Percentiles rank a stretch among this genome's conserved stretches.
Conservation (phyloP, 2,888 invertebrate species). For the Heteropelma amictum region DNA sequence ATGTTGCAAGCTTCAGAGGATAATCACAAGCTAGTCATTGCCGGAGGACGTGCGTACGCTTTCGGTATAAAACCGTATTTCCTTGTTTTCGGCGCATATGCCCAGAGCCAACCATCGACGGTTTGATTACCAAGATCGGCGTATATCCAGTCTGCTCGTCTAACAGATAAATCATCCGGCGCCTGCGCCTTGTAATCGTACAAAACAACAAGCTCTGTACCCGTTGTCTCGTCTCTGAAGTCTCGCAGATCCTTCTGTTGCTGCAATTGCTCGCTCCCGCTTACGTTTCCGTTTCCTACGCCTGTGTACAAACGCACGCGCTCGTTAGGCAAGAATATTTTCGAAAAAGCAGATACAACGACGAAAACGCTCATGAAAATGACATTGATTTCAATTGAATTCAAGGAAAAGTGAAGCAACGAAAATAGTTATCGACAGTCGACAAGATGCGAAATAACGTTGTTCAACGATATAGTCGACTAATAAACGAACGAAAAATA, state of each 20-base stretch:
- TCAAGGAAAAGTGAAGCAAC: too few relatives aligned
- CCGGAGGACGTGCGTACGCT: conserved; percentile 94
- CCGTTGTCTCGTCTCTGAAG: conserved; percentile 78
- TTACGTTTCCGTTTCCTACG: conserved; percentile 68
- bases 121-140: conserved; percentile 96
- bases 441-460: too few relatives aligned
- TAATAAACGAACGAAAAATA: too few relatives aligned
- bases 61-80: conserved; percentile 98
- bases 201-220: conserved; percentile 94
- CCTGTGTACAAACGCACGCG: conserved; percentile 59
- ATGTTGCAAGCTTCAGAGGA: conserved; percentile 14
- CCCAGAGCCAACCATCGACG: conserved; percentile 96
- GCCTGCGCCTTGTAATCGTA: conserved; percentile 98
- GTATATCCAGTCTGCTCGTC: conserved; percentile 96
- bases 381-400: too few relatives aligned
- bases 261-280: conserved; percentile 66
- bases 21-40: conserved; percentile 89
- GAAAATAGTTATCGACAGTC: too few relatives aligned
- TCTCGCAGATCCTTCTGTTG: conserved; percentile 75
- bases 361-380: too few relatives aligned
- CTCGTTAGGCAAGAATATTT: background rate
- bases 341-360: conserved; percentile 19
- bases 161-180: conserved; percentile 93
- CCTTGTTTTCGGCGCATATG: conserved; percentile 94
- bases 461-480: too few relatives aligned